Base-by-base conservation (phyloP, 64 coral and sea anemone species). In the Porites lutea region DNA sequence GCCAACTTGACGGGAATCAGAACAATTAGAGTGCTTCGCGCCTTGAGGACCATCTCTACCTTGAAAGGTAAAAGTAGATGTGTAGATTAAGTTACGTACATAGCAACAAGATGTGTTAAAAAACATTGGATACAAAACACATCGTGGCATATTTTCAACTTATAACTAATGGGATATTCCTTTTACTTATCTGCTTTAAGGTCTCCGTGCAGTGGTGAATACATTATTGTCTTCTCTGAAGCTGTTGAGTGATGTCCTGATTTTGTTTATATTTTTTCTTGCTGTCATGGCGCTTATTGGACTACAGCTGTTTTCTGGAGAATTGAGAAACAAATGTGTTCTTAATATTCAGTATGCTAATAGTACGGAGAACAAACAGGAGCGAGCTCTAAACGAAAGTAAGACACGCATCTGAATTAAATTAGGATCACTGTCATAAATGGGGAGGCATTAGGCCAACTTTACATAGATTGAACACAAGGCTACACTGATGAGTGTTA, bases 1-100 rank as follows among this genome's bases (percentile, higher is more conserved):
- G 93, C 81, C 27, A 95, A 95, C 65, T 83, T 95, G 23, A 91
- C 93, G n/a, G 93, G 93, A n/a, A 95, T 95, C 47, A 91, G 93
- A 71, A 91, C 93, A 72, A 51, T 95, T 21, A 88, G 93, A 86
- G 93, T 95, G 4, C 55, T 95, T 53, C 86, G 93, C 86, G 93
- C 93, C 44, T 49, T 95, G 7, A 86, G 93, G 79, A 95, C 93
- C 10, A 86, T 95, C 27, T 95, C 93, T 21, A 65, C 88, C n/a
- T 51, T 95, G 46, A 89, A 95, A 91, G 93, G 93, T 95, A 77
- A 82, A 45, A 44, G 5, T 3, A 5, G 62, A 2, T 45, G 27
- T 37, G 27, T 37, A 37, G 27, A 37, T 37, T 0, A 37, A 37
- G 27, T 37, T 37, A 37, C 27, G 27, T 37, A 37, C 27, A 37